phyloP scores from a whole-genome alignment of 2,113 vertebrate species.

The Zootoca vivipara region DNA sequence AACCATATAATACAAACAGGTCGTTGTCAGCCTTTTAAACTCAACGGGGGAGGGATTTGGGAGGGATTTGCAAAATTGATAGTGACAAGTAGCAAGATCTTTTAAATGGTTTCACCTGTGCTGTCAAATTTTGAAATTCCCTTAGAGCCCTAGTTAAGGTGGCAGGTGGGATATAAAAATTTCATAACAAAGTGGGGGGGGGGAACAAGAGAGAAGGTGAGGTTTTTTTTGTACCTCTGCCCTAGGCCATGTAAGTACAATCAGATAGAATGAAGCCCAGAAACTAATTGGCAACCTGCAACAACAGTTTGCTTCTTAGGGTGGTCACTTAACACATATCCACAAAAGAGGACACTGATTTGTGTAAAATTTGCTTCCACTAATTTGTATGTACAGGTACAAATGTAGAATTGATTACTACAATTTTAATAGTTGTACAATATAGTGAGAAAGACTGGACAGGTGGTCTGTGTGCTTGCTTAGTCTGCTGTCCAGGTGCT shows the following conservation, averaged over 20 bases:
- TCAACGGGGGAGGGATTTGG: neutral
- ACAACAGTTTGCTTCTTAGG: neutral
- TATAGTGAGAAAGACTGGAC: too few species aligned
- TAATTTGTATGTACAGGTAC: too few species aligned
- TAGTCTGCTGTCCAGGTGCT: too few species aligned
- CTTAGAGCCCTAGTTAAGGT: neutral
- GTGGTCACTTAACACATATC: too few species aligned
- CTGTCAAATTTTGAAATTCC: neutral
- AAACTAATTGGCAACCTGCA: neutral
- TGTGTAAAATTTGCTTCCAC: too few species aligned
- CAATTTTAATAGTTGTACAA: too few species aligned
- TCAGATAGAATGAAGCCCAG: neutral
- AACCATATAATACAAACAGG: neutral
- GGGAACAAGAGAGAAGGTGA: neutral
- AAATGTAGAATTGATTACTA: too few species aligned
- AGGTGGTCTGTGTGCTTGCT: too few species aligned
- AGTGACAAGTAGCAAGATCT: too few species aligned
- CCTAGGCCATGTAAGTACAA: neutral
- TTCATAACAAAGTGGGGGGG: neutral
- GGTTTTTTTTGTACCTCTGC: neutral
- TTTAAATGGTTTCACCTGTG: too few species aligned
- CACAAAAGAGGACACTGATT: too few species aligned
- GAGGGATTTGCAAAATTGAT: too few species aligned
- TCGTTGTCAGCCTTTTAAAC: neutral
- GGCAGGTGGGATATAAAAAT: neutral